These are phyloP conservation scores for Drosophila cardini DNA, from an alignment of 1,140 invertebrate species.

Conservation along the genomic window DNA sequence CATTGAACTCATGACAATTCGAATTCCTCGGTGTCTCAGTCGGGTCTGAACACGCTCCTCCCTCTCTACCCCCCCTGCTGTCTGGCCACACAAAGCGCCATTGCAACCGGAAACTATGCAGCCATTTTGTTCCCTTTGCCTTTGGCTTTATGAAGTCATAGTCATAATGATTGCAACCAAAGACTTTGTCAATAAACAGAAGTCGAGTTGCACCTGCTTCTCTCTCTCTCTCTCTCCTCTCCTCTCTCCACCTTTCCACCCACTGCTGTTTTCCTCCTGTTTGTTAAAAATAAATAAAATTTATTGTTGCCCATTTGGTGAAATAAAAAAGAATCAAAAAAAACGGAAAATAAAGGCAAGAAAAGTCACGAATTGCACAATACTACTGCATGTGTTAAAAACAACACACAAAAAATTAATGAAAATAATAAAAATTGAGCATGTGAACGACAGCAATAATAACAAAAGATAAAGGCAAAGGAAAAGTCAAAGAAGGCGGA, in stretches of 20 bases:
- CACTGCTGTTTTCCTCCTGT: neutral
- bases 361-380: conserved; percentile 56
- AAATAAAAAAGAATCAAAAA: conserved; percentile 20
- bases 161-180: conserved; percentile 28
- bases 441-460: conserved; percentile 34
- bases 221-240: too few species aligned
- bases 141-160: conserved; percentile 27
- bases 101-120: conserved; percentile 49
- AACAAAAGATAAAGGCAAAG: conserved; percentile 45
- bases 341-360: conserved; percentile 24
- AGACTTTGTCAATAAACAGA: conserved; percentile 17
- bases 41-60: neutral
- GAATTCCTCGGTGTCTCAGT: conserved; percentile 31
- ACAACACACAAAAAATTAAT: conserved; percentile 33
- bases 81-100: conserved; percentile 9
- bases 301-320: conserved; percentile 51
- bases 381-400: conserved; percentile 54
- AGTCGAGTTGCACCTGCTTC: conserved; percentile 15
- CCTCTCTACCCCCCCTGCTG: neutral
- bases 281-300: conserved; percentile 44
- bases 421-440: conserved; percentile 41
- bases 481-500: conserved; percentile 51
- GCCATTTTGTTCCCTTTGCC: conserved; percentile 18
- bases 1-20: conserved; percentile 42
- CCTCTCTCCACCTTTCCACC: neutral